phyloP scores from a whole-genome alignment of 2,797 vertebrate genomes.

The Linurgus olivaceus region DNA sequence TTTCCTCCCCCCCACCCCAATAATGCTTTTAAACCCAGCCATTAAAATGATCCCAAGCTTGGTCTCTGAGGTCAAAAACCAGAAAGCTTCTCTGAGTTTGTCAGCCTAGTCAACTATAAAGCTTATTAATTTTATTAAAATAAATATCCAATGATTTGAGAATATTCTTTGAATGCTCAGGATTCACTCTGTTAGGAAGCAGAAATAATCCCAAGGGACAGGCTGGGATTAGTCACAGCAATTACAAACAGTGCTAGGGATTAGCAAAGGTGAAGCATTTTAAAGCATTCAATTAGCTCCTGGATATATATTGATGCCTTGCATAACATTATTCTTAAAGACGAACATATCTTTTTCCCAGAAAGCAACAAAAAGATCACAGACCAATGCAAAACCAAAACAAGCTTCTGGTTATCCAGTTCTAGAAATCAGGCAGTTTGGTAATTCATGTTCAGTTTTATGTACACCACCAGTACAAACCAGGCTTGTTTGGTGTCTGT shows the following conservation, averaged over 20 bases:
- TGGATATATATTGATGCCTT: background rate
- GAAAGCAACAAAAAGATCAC: background rate
- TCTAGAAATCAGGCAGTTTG: background rate
- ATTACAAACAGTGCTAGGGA: background rate
- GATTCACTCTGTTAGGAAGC: background rate
- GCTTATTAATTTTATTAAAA: background rate
- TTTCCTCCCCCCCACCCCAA: background rate
- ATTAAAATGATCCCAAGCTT: background rate
- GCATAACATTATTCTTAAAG: background rate
- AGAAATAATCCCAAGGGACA: constrained; percentile 32
- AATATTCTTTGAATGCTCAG: background rate
- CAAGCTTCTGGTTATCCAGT: background rate
- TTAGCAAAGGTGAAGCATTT: constrained; percentile 31
- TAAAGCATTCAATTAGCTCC: background rate
- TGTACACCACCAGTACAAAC: background rate
- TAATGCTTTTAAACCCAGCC: background rate
- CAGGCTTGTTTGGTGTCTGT: background rate
- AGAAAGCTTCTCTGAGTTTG: background rate
- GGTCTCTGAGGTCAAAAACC: background rate
- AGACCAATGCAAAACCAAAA: background rate
- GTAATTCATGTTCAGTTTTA: background rate
- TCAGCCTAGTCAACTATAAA: background rate
- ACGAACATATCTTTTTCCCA: background rate
- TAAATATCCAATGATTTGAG: background rate
- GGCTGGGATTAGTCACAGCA: constrained; percentile 13